A percentile compares a stretch with the other conserved stretches of the same genome.
Evolutionary conservation across 1,140 invertebrate species (phyloP).

Genomic region (Drosophila neocordata): DNA sequence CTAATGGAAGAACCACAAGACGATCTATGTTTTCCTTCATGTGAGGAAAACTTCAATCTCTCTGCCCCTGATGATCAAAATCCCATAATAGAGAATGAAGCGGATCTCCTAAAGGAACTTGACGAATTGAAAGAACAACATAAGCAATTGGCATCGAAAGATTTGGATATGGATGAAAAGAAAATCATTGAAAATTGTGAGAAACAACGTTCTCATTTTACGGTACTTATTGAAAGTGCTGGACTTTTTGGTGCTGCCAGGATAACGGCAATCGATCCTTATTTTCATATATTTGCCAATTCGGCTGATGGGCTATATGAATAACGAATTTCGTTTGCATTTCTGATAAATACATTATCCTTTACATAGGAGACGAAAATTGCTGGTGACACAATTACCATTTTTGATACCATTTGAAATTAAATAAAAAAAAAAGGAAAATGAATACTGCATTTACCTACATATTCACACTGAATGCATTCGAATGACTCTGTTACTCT

Average conservation of each 20-base stretch:
- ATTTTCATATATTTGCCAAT: background rate
- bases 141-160: background rate
- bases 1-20: too few relatives aligned
- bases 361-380: background rate
- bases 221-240: background rate
- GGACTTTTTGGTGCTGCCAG: background rate
- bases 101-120: background rate
- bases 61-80: background rate
- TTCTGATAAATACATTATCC: background rate
- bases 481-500: background rate
- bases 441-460: background rate
- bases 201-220: background rate
- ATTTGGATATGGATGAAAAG: background rate
- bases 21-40: background rate
- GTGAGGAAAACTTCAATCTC: background rate
- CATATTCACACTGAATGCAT: slow-evolving; percentile 1
- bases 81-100: background rate
- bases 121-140: background rate
- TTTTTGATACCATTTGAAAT: slow-evolving; percentile 6
- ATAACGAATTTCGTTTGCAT: background rate
- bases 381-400: slow-evolving; percentile 4
- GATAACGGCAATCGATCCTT: background rate
- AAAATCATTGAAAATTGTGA: background rate
- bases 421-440: background rate
- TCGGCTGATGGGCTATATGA: background rate